Percentiles rank a stretch among this genome's conserved stretches.
phyloP scores from a whole-genome alignment of 2,797 vertebrate species.

The Acanthurus lineatus region DNA sequence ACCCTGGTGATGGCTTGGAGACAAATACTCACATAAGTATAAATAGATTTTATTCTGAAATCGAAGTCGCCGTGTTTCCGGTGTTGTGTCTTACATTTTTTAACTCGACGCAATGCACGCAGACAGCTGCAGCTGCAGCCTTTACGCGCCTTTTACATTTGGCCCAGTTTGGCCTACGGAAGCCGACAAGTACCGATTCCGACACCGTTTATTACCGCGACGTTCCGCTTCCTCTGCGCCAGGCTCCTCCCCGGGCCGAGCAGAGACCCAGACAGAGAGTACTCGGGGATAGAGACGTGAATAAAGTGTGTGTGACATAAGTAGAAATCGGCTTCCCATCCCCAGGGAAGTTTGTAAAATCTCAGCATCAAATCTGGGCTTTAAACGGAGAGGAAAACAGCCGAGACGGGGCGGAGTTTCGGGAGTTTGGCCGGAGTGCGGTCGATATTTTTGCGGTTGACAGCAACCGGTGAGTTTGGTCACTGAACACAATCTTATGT shows the following conservation, averaged over 20 bases:
- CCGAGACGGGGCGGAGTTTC: conserved; percentile 55
- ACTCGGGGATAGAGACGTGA: neutral
- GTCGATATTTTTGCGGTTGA: conserved; percentile 51
- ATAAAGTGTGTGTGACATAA: neutral
- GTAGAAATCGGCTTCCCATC: neutral
- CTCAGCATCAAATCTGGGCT: conserved; percentile 44
- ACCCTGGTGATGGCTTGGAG: too few species aligned
- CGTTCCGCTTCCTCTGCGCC: conserved; percentile 75
- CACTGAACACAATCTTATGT: conserved; percentile 14
- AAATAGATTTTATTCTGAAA: conserved; percentile 45
- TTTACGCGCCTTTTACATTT: conserved; percentile 42
- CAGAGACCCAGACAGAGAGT: conserved; percentile 13
- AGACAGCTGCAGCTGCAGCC: too few species aligned
- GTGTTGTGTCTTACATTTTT: neutral
- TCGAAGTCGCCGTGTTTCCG: neutral
- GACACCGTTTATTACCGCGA: conserved; percentile 23
- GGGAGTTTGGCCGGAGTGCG: conserved; percentile 33
- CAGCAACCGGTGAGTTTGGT: conserved; percentile 73
- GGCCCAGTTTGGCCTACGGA: conserved; percentile 57
- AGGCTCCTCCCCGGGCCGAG: conserved; percentile 61
- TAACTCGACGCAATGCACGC: neutral
- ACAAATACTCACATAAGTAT: too few species aligned
- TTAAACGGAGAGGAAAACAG: conserved; percentile 14
- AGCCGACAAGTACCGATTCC: conserved; percentile 35
- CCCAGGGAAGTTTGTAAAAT: conserved; percentile 1